Conservation (phyloP, 2,888 invertebrate species). For the Neuroscelio doddi region DNA sequence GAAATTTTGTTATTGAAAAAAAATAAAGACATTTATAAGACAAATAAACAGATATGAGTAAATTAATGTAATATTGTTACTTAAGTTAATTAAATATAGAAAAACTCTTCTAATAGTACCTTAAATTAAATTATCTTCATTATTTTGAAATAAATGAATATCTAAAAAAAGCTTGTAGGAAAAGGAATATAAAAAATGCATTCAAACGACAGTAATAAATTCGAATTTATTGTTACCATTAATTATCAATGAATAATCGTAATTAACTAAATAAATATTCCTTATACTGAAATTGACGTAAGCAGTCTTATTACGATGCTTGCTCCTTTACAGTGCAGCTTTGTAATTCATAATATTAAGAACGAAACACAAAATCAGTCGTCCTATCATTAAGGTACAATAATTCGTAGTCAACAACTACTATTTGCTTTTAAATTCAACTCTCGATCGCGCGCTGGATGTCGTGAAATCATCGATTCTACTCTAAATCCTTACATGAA, state of each 20-base stretch:
- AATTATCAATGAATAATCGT: slow-evolving; percentile 57
- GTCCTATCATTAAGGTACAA: slow-evolving; percentile 50
- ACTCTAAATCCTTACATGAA: slow-evolving; percentile 42
- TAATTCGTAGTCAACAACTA: slow-evolving; percentile 51
- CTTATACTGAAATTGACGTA: slow-evolving; percentile 68
- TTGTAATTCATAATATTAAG: slow-evolving; percentile 56
- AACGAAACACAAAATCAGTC: slow-evolving; percentile 64
- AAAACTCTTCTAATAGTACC: no score
- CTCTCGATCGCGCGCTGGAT: slow-evolving; percentile 30
- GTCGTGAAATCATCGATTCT: slow-evolving; percentile 17
- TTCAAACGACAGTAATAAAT: slow-evolving; percentile 59
- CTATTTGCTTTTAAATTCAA: slow-evolving; percentile 35
- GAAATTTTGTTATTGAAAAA: no score
- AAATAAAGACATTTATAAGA: no score
- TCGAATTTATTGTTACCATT: slow-evolving; percentile 62
- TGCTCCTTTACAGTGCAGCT: slow-evolving; percentile 63
- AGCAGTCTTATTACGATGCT: slow-evolving; percentile 70
- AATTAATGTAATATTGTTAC: no score
- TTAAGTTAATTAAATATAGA: no score
- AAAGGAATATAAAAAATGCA: no score
- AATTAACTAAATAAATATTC: slow-evolving; percentile 62
- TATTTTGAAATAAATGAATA: no score
- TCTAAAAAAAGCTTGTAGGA: no score
- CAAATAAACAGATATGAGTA: no score
- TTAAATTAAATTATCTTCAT: no score